Evolutionary conservation across 2,888 invertebrate genomes (phyloP), one percentile per base, ranked within the genome.

Genomic region (Diarsia dahlii): DNA sequence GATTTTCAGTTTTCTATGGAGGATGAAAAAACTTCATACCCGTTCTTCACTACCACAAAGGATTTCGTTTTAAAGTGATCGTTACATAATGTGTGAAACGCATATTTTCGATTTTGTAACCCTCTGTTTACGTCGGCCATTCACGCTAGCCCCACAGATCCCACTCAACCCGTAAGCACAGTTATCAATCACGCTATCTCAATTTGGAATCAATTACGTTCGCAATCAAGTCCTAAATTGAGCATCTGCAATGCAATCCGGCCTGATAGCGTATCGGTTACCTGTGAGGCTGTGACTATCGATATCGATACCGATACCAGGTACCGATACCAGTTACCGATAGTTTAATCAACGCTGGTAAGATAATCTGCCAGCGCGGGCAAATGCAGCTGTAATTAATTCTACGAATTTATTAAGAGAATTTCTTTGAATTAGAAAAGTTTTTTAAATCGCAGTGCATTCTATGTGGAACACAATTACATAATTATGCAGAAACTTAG

Each of bases 181-280:
- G 65, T 81, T 76, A 80, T 81, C 48, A 66, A 80, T 81, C 70
- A 76, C 58, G 39, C 52, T 60, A 71, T 70, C 52, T 74, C 66
- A 66, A 65, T 73, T 69, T 56, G 56, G 4, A 82, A 74, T 82
- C 79, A 82, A 81, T 83, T 81, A 82, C 58, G 60, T 28, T 10
- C 67, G 52, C 70, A 81, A 82, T 82, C 82, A 63, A 74, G 28
- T 45, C 5, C 20, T 34, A 71, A 82, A 81, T 81, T 74, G 79
- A 81, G 83, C 83, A 82, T 81, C 79, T 79, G 83, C 83, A 79
- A 46, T 79, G 74, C 79, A 82, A 77, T 69, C 73, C 6, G 54
- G 45, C n/a, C 10, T 63, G 78, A 81, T 69, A 82, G 15, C 52
- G 70, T 74, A 82, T 74, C 74, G 48, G 69, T 79, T 68, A 81